Conservation (phyloP, 2,888 invertebrate species). For the Thereva unica region DNA sequence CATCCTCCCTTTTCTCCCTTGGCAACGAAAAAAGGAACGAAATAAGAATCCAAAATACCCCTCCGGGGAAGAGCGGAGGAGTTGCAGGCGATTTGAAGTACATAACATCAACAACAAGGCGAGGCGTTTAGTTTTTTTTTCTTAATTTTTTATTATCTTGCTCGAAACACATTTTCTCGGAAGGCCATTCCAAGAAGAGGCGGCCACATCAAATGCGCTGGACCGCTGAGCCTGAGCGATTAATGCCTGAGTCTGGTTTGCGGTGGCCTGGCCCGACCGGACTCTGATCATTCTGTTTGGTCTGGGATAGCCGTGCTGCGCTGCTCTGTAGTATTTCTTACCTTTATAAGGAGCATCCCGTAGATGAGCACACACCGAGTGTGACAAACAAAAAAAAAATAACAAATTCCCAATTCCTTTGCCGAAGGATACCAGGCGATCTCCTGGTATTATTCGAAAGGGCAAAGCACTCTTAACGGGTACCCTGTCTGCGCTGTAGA, state of each 20-base stretch:
- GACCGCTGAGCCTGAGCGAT: slow-evolving; percentile 4
- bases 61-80: not conserved
- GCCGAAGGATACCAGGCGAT: no score
- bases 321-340: not conserved
- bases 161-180: slow-evolving; percentile 30
- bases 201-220: slow-evolving; percentile 31
- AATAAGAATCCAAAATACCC: slow-evolving; percentile 16
- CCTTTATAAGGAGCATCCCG: no score
- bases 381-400: no score
- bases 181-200: slow-evolving; percentile 34
- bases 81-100: no score
- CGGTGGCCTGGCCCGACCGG: not conserved
- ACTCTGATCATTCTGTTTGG: no score
- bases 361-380: no score
- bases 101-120: slow-evolving; percentile 1
- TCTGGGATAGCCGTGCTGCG: not conserved
- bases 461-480: not conserved
- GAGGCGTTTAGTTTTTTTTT: slow-evolving; percentile 18
- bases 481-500: slow-evolving; percentile 7
- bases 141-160: not conserved
- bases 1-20: no score
- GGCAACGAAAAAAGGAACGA: no score
- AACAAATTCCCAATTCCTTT: no score
- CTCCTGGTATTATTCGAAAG: no score
- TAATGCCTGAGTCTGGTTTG: slow-evolving; percentile 33